Evolutionary conservation across 2,797 vertebrate genomes (phyloP).

Genomic region (Scolopax rusticola): DNA sequence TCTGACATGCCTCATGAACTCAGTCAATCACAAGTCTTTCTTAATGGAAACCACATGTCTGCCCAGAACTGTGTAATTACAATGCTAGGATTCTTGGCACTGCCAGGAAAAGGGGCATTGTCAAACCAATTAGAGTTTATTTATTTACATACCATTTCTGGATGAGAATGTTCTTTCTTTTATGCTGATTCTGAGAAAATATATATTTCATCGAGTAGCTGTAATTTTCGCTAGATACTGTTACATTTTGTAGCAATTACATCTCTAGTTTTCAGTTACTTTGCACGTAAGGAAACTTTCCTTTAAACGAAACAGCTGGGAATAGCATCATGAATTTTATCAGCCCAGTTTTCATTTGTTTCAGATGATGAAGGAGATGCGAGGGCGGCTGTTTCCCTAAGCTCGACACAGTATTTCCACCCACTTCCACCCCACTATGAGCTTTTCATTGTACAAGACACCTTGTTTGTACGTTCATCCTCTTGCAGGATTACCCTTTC

Average conservation of each 20-base stretch:
- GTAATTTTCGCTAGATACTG: slow-evolving; percentile 74
- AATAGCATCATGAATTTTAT: slow-evolving; percentile 75
- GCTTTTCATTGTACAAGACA: not conserved
- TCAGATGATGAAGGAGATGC: slow-evolving; percentile 69
- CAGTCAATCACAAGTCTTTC: slow-evolving; percentile 84
- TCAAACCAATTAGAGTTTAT: slow-evolving; percentile 88
- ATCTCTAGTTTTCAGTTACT: slow-evolving; percentile 74
- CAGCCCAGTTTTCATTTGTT: slow-evolving; percentile 66
- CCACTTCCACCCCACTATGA: slow-evolving; percentile 3
- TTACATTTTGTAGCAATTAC: slow-evolving; percentile 75
- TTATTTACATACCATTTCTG: slow-evolving; percentile 86
- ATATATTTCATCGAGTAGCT: slow-evolving; percentile 78
- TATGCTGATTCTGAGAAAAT: slow-evolving; percentile 83
- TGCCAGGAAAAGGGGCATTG: slow-evolving; percentile 86
- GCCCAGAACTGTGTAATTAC: slow-evolving; percentile 86
- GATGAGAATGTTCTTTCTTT: slow-evolving; percentile 84
- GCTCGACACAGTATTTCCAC: slow-evolving; percentile 47
- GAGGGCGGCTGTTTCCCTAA: slow-evolving; percentile 46
- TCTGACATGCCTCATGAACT: slow-evolving; percentile 86
- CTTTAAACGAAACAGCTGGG: slow-evolving; percentile 78
- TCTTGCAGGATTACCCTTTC: not conserved
- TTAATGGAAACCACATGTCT: slow-evolving; percentile 89
- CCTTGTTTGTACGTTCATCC: not conserved
- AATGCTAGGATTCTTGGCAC: slow-evolving; percentile 85
- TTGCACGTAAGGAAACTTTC: slow-evolving; percentile 78